Base-by-base conservation (phyloP, 2,113 vertebrate genomes). In the Rhabdornis inornatus region DNA sequence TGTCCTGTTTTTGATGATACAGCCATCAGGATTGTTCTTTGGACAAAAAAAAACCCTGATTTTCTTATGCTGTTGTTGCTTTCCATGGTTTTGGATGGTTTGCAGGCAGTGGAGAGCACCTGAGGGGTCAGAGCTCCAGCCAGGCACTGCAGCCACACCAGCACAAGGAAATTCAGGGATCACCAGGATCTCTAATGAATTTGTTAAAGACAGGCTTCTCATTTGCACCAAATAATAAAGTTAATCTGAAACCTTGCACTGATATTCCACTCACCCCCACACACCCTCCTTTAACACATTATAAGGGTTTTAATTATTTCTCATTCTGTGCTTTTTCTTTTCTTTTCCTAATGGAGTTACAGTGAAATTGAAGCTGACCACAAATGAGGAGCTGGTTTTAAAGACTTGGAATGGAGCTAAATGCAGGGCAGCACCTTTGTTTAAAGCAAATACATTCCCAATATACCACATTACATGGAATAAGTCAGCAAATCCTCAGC, bases 251-350 rank as follows among this genome's bases (percentile, higher is more conserved):
- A 47, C 35, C 22, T 75, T 55, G 30, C 28, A 5, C 11, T 33
- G 20, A 16, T 23, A 35, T n/a, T 70, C 30, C 59, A 4, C n/a
- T 19, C 10, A 15, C 8, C 21, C 2, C 2, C 4, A 5, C 1
- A 7, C 13, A 9, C 13, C 8, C 15, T 8, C 17, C 33, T 15
- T 61, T n/a, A 60, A 35, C 18, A 44, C 6, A 5, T 33, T 19
- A 10, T 4, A 63, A 42, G 10, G 6, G 24, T 42, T 90, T 81
- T 31, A 37, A 39, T 78, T 59, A 24, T 70, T 92, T 45, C 49
- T 52, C 42, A 35, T 79, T 59, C 27, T 37, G 31, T 1, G 13
- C 25, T 57, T 66, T 37, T 50, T 44, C 11, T 39, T 42, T 50
- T 39, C 17, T 42, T 64, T 89, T 49, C 70, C 76, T 45, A 31